Conservation (phyloP, 2,113 vertebrate genomes). For the Heterochromis multidens region DNA sequence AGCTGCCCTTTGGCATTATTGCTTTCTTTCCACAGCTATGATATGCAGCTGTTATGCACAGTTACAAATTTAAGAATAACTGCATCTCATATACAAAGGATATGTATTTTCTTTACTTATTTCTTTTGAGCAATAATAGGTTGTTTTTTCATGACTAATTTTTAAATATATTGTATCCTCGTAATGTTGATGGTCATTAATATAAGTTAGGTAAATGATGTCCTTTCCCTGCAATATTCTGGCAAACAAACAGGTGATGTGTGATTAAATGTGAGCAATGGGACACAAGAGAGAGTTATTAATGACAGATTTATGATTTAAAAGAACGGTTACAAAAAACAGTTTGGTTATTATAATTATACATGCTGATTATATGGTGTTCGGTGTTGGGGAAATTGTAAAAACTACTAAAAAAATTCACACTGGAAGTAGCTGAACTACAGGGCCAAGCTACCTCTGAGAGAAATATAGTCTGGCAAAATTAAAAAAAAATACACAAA, state of each 20-base stretch:
- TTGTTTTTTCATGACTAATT: background rate
- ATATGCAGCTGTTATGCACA: conserved; percentile 33
- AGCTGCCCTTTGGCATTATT: conserved; percentile 17
- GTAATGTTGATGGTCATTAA: background rate
- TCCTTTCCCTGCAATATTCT: background rate
- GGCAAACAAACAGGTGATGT: background rate
- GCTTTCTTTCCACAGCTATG: background rate
- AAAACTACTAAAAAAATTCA: background rate
- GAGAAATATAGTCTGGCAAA: background rate
- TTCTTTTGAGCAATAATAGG: background rate
- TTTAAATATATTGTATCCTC: background rate
- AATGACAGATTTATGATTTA: background rate
- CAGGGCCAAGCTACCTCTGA: background rate
- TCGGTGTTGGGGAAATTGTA: background rate
- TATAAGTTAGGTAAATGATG: background rate
- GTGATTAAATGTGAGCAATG: background rate
- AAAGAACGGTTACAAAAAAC: background rate
- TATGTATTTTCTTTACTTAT: background rate
- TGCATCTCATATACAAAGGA: background rate
- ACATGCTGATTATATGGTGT: background rate
- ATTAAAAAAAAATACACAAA: background rate
- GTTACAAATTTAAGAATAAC: background rate
- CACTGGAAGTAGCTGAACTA: background rate
- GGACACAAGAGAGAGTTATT: background rate
- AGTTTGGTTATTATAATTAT: background rate